phyloP scores from a whole-genome alignment of 2,113 vertebrate species.

The Poeciliopsis turrubarensis region DNA sequence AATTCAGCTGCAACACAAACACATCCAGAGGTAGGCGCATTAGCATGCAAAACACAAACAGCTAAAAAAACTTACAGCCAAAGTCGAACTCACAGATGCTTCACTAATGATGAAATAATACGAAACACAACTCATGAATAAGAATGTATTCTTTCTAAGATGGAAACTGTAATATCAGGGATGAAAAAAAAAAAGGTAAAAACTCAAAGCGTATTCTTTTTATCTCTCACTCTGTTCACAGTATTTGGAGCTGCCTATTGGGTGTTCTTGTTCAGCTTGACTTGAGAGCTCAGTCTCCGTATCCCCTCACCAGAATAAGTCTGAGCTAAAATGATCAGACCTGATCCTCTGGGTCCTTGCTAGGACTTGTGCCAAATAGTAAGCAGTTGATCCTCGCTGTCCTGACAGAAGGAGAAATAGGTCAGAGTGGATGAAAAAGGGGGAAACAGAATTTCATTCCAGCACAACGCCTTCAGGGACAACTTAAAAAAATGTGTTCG shows the following conservation, averaged over 20 bases:
- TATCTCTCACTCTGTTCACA: constrained; percentile 19
- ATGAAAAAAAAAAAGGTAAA: constrained; percentile 9
- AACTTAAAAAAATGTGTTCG: constrained; percentile 47
- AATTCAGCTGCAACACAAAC: background rate
- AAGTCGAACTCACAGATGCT: background rate
- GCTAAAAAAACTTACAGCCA: constrained; percentile 1
- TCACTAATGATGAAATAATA: constrained; percentile 11
- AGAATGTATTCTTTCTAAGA: constrained; percentile 9
- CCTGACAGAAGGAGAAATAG: constrained; percentile 64
- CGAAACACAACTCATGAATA: background rate
- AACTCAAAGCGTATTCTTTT: constrained; percentile 6
- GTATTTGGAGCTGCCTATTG: constrained; percentile 39
- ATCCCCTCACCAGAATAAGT: constrained; percentile 55
- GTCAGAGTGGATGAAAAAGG: constrained; percentile 43
- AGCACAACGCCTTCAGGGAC: constrained; percentile 35
- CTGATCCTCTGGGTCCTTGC: constrained; percentile 55
- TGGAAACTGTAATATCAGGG: background rate
- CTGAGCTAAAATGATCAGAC: constrained; percentile 58
- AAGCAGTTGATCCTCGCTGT: constrained; percentile 60
- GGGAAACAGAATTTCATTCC: constrained; percentile 44
- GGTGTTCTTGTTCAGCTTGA: constrained; percentile 60
- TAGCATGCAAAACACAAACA: constrained; percentile 1
- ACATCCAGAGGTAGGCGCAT: background rate
- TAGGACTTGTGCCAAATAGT: constrained; percentile 44
- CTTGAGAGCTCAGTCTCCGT: constrained; percentile 50